Evolutionary conservation across 2,888 invertebrate species (phyloP), one percentile per base, ranked within the genome.

Genomic region (Trissolcus japonicus): DNA sequence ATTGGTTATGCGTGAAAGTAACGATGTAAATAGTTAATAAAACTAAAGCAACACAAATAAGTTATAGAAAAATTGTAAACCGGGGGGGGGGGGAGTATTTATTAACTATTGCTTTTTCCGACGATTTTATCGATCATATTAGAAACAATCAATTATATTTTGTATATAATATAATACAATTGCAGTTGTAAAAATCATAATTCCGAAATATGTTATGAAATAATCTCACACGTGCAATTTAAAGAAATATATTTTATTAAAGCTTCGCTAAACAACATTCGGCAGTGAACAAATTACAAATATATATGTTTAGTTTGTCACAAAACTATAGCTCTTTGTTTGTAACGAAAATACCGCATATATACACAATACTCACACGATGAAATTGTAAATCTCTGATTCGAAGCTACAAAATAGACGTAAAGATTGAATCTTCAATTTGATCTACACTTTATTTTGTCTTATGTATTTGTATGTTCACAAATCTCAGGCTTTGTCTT

Each of bases 191-290:
- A 25, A 25, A 25, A 17, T 50, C 7, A 13, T 6, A 19, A 14
- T 25, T 35, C 29, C 1, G 13, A 35, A 29, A 50, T 3, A 55
- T 40, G 55, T 25, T 21, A 1, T 54, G 19, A 56, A 65, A 40
- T 56, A 48, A 65, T 21, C 41, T 35, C 56, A 50, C 13, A 13
- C 13, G n/a, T n/a, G 14, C 6, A 67, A 41, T 41, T 67, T 67
- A 67, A 25, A 51, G 67, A 67, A 67, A 67, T 67, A 67, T 29
- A 43, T n/a, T 67, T 67, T 67, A 9, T 53, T 51, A 57, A 67
- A 67, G 67, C 67, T 67, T 41, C n/a, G 21, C 57, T 66, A 55
- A 21, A 51, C 40, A 40, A 66, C 35, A 48, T 66, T n/a, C 59
- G 59, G 67, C 67, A 59, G 67, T 67, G 57, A 57, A 55, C n/a